Conservation (phyloP, 2,888 invertebrate species). For the Pyrgus malvae region DNA sequence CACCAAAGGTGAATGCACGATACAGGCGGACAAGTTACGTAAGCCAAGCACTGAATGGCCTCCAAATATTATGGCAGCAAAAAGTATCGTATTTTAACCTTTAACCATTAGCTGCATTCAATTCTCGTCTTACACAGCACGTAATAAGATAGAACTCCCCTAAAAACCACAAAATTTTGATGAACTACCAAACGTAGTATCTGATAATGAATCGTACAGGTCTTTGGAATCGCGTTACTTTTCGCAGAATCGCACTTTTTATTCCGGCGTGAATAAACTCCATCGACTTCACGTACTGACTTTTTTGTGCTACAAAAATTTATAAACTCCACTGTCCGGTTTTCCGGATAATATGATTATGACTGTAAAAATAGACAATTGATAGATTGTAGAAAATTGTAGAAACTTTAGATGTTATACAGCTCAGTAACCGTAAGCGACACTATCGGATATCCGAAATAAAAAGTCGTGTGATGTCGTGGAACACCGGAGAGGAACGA, state of each 20-base stretch:
- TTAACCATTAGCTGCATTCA: background rate
- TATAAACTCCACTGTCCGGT: background rate
- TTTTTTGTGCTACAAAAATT: background rate
- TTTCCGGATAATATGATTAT: background rate
- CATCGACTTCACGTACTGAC: background rate
- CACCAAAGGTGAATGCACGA: conserved; percentile 42
- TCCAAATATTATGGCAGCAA: conserved; percentile 8
- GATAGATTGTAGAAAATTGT: too few species aligned
- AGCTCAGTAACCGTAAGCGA: too few species aligned
- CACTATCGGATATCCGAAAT: too few species aligned
- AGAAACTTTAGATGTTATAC: too few species aligned
- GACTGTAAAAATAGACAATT: background rate
- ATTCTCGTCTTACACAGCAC: background rate
- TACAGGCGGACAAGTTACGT: conserved; percentile 36
- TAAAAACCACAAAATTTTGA: background rate
- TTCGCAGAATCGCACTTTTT: background rate
- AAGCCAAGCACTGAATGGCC: conserved; percentile 32
- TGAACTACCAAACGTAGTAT: background rate
- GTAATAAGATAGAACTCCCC: background rate
- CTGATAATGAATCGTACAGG: background rate
- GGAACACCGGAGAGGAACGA: too few species aligned
- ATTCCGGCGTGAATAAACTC: conserved; percentile 2
- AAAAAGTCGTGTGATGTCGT: too few species aligned
- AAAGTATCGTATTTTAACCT: background rate
- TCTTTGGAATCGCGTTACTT: background rate